Evolutionary conservation across 2,888 invertebrate species (phyloP).

Genomic region (Lepetodrilus schrolli): DNA sequence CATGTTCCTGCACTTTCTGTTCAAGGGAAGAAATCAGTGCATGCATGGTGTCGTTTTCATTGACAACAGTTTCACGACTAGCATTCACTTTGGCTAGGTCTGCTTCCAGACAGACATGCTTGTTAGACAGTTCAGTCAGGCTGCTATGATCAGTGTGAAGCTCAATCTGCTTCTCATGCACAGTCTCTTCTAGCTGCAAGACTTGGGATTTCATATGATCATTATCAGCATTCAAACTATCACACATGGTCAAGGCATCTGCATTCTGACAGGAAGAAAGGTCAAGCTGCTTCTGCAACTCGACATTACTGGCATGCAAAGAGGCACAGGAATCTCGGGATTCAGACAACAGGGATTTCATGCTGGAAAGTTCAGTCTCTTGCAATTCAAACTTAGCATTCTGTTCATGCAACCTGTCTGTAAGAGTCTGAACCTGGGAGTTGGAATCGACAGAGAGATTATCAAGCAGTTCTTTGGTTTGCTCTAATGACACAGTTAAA

Average conservation of each 20-base stretch:
- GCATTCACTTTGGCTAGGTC: not conserved
- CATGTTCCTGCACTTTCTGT: not conserved
- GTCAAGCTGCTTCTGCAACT: not conserved
- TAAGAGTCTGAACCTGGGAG: conserved; percentile 8
- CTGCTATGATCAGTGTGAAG: not conserved
- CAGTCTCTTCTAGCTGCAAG: not conserved
- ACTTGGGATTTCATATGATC: conserved; percentile 1
- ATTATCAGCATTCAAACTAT: conserved; percentile 13
- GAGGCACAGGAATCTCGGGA: not conserved
- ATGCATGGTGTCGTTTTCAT: not conserved
- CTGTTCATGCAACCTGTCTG: conserved; percentile 30
- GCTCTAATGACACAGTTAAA: conserved; percentile 14
- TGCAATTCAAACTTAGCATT: conserved; percentile 7
- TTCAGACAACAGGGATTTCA: conserved; percentile 12
- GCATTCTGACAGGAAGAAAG: not conserved
- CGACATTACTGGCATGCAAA: conserved; percentile 14
- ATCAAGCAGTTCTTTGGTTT: conserved; percentile 30
- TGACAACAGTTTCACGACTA: not conserved
- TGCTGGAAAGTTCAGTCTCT: conserved; percentile 9
- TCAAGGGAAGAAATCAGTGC: not conserved
- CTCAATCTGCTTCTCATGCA: not conserved
- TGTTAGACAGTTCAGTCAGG: not conserved
- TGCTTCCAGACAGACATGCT: not conserved
- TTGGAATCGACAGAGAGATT: conserved; percentile 12
- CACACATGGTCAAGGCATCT: not conserved